Evolutionary conservation across 1,140 invertebrate species (phyloP).

Genomic region (Colletes gigas): DNA sequence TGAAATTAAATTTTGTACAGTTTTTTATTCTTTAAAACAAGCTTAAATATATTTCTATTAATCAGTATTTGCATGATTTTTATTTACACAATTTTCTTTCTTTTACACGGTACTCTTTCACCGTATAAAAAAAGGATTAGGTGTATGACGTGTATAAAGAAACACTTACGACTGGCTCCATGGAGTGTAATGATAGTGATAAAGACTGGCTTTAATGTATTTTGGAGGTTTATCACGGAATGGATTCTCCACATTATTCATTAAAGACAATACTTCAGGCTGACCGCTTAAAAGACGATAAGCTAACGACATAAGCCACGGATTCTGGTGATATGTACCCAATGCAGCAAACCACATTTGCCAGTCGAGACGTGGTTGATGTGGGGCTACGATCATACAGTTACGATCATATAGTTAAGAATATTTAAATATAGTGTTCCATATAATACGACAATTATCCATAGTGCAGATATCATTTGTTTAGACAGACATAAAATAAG

Average conservation of each 20-base stretch:
- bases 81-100: no score
- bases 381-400: conserved; percentile 83
- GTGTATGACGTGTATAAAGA: not conserved
- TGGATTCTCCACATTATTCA: conserved; percentile 84
- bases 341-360: conserved; percentile 94
- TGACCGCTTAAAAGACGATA: conserved; percentile 87
- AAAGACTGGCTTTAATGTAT: conserved; percentile 87
- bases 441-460: no score
- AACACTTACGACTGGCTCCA: conserved; percentile 81
- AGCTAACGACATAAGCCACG: conserved; percentile 89
- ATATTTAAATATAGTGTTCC: no score
- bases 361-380: conserved; percentile 92
- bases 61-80: no score
- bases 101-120: no score
- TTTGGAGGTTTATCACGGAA: conserved; percentile 86
- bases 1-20: no score
- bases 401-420: not conserved
- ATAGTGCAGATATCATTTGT: no score
- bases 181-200: conserved; percentile 87
- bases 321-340: conserved; percentile 88
- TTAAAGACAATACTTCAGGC: conserved; percentile 85
- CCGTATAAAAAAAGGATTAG: no score
- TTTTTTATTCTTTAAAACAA: no score
- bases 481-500: no score
- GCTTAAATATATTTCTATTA: no score